Conservation (phyloP, 2,797 vertebrate genomes). For the Siniperca scherzeri region DNA sequence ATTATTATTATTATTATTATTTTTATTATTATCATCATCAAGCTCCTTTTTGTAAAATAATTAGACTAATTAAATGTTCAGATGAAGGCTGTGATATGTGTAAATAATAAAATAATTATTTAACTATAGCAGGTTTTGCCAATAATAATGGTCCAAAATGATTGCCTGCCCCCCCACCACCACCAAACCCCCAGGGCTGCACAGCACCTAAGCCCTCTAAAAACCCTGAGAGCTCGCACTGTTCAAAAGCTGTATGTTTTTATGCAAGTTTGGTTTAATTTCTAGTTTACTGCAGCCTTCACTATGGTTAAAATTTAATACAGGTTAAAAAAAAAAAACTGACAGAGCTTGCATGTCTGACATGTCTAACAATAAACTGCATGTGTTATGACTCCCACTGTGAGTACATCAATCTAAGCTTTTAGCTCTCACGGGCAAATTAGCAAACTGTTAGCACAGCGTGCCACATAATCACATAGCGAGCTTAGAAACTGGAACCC, state of each 20-base stretch:
- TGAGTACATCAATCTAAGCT: conserved; percentile 38
- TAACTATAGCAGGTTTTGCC: too few species aligned
- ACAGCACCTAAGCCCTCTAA: too few species aligned
- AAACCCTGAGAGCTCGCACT: background rate
- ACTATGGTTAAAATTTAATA: background rate
- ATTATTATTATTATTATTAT: too few species aligned
- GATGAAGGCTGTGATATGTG: too few species aligned
- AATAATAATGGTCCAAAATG: too few species aligned
- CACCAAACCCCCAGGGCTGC: too few species aligned
- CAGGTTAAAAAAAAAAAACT: background rate
- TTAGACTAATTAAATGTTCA: too few species aligned
- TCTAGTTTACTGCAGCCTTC: background rate
- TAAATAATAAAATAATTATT: too few species aligned
- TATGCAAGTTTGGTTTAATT: background rate
- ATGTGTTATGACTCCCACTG: conserved; percentile 15
- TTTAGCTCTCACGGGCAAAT: conserved; percentile 42
- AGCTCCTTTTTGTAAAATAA: too few species aligned
- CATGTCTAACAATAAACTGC: conserved; percentile 15
- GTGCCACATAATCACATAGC: conserved; percentile 53
- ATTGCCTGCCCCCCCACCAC: too few species aligned
- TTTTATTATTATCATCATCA: too few species aligned
- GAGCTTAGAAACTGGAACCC: conserved; percentile 60
- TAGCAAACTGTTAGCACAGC: conserved; percentile 36
- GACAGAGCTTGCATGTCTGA: conserved; percentile 1
- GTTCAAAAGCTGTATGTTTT: background rate